These are phyloP conservation scores for Etheostoma spectabile DNA, from an alignment of 2,113 vertebrate genomes.

Conservation along the genomic window DNA sequence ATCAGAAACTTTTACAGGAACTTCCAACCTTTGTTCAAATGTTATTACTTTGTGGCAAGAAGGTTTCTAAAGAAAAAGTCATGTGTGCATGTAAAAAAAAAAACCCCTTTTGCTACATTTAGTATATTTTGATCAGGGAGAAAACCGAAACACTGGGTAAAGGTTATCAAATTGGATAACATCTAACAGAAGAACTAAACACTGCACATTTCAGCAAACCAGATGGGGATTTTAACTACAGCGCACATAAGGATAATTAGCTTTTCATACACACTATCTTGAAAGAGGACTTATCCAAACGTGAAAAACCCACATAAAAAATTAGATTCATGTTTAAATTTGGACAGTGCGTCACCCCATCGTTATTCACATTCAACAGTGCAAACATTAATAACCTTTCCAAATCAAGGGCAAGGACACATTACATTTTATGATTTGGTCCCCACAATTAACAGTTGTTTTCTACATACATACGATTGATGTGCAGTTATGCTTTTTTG, in stretches of 20 bases:
- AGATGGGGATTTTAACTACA: constrained; percentile 10
- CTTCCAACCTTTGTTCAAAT: not conserved
- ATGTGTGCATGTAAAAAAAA: constrained; percentile 8
- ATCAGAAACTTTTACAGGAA: constrained; percentile 36
- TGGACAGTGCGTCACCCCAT: constrained; percentile 28
- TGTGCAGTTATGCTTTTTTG: constrained; percentile 1
- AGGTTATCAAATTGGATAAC: not conserved
- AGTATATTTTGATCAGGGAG: no score
- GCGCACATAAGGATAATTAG: constrained; percentile 5
- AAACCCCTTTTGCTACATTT: constrained; percentile 2
- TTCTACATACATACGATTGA: not conserved
- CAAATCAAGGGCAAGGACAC: constrained; percentile 29
- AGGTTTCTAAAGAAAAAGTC: constrained; percentile 12
- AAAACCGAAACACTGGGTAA: constrained; percentile 23
- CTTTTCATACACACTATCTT: constrained; percentile 11
- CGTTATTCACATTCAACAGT: constrained; percentile 34
- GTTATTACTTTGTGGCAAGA: not conserved
- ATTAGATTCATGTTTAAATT: constrained; percentile 13
- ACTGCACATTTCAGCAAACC: constrained; percentile 33
- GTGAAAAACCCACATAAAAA: constrained; percentile 15
- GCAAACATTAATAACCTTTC: constrained; percentile 44
- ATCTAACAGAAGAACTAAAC: constrained; percentile 30
- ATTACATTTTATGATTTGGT: not conserved
- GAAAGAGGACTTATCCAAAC: not conserved
- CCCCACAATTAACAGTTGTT: not conserved